These are phyloP conservation scores for Manis javanica DNA, from an alignment of 2,797 vertebrate species.

Conservation along the genomic window DNA sequence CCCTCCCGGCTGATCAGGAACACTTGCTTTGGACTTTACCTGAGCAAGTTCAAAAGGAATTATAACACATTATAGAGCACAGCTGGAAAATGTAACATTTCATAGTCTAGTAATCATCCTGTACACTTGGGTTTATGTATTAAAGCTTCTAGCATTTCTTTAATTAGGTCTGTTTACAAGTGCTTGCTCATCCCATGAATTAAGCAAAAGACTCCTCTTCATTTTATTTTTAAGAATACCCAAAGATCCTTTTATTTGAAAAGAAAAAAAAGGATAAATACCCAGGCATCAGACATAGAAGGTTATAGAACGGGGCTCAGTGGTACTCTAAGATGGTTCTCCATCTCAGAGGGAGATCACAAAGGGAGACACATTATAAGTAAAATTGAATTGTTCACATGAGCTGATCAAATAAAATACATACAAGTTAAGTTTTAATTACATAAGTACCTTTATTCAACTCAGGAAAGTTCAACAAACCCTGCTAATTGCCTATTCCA, in stretches of 20 bases:
- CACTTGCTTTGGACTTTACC: background rate
- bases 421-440: background rate
- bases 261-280: background rate
- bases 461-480: background rate
- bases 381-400: background rate
- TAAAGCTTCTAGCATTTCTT: background rate
- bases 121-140: background rate
- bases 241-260: background rate
- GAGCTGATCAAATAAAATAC: background rate
- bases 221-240: constrained; percentile 5
- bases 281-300: background rate
- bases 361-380: background rate
- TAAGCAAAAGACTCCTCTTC: background rate
- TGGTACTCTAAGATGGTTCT: background rate
- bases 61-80: background rate
- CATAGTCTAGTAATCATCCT: background rate
- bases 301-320: background rate
- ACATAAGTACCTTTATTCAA: background rate
- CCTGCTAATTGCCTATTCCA: background rate
- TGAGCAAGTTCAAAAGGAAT: background rate
- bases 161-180: background rate
- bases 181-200: background rate
- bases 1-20: background rate
- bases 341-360: background rate
- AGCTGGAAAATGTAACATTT: background rate